A percentile compares a stretch with the other conserved stretches of the same genome.
Evolutionary conservation across 2,888 invertebrate species (phyloP).

Genomic region (Protophormia terraenovae): DNA sequence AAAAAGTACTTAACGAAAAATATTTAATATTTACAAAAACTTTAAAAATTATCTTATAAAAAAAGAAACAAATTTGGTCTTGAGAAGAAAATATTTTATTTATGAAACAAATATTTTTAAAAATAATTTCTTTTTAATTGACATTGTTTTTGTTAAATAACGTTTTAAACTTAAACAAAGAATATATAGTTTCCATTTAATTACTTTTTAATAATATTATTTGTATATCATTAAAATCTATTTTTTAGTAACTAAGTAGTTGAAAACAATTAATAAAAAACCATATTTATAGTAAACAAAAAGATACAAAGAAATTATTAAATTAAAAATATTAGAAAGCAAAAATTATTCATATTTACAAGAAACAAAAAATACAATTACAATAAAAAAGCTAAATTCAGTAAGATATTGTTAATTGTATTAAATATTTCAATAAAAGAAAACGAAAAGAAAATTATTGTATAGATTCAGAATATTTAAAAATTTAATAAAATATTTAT

Average conservation of each 20-base stretch:
- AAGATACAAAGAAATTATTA: conserved; percentile 37
- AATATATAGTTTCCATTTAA: background rate
- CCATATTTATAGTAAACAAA: conserved; percentile 46
- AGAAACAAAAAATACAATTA: conserved; percentile 22
- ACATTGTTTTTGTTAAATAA: too few species aligned
- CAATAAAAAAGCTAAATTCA: conserved; percentile 86
- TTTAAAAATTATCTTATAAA: background rate
- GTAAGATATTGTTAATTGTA: conserved; percentile 88
- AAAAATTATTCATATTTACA: conserved; percentile 61
- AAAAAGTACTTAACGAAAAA: conserved; percentile 28
- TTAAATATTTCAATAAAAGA: conserved; percentile 23
- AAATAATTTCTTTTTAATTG: too few species aligned
- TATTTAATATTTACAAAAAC: background rate
- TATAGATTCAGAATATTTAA: conserved; percentile 40
- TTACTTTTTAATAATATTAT: conserved; percentile 1
- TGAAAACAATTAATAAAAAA: conserved; percentile 50
- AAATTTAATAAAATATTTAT: conserved; percentile 65
- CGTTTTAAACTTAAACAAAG: too few species aligned
- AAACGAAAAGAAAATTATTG: background rate
- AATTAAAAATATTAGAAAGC: conserved; percentile 28
- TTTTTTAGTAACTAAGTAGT: conserved; percentile 57
- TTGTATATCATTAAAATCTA: conserved; percentile 24
- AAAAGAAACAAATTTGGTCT: too few species aligned
- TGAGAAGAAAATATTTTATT: too few species aligned
- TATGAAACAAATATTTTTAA: too few species aligned